phyloP scores from a whole-genome alignment of 2,797 vertebrate genomes.

The Gymnothorax javanicus region DNA sequence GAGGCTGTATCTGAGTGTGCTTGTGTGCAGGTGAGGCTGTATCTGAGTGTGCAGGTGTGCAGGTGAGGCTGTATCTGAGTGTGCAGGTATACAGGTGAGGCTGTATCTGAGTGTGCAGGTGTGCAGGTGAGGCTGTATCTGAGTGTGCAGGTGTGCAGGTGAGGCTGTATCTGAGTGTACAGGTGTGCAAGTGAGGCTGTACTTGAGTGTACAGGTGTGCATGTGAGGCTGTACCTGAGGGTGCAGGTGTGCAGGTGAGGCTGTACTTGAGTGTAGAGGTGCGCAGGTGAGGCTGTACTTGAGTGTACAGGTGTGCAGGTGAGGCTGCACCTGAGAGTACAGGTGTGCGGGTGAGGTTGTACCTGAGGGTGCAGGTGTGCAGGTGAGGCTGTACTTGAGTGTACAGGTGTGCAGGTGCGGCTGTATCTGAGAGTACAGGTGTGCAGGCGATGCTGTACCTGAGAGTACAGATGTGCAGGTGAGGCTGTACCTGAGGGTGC shows the following conservation, averaged over 20 bases:
- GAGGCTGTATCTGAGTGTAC: neutral
- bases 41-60: no score
- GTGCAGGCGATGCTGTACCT: neutral
- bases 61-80: no score
- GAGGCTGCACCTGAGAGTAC: neutral
- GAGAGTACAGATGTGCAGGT: neutral
- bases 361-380: neutral
- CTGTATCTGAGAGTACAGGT: constrained; percentile 18
- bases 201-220: neutral
- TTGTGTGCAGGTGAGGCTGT: no score
- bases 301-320: neutral
- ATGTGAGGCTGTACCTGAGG: neutral
- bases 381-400: constrained; percentile 13
- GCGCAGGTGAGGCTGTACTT: neutral
- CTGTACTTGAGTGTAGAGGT: neutral
- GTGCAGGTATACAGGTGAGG: neutral
- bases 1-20: no score
- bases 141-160: neutral
- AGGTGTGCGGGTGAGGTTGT: neutral
- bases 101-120: neutral
- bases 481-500: no score
- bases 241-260: neutral
- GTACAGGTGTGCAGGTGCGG: neutral
- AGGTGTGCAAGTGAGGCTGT: neutral
- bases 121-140: neutral